Base-by-base conservation (phyloP, 2,113 vertebrate species). In the Geothlypis trichas region DNA sequence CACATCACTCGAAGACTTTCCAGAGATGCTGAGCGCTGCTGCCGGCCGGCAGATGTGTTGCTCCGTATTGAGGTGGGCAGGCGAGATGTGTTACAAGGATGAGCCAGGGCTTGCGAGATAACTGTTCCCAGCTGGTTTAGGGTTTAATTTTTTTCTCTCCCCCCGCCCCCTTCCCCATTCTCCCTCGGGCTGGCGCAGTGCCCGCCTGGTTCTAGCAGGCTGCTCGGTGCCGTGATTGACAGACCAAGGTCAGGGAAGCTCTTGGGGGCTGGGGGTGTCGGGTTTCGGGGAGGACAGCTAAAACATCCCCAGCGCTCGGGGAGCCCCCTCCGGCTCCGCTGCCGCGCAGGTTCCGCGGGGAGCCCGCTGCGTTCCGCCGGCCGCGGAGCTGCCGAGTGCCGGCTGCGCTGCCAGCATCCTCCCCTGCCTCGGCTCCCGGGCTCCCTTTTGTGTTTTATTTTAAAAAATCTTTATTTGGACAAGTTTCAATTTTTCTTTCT, bases 171-270 rank as follows among this genome's bases (percentile, higher is more conserved):
- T 52, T 77, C n/a, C 61, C 54, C 46, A 39, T 80, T 71, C 20
- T 30, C 37, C 72, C 46, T 44, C 35, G 26, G 74, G 79, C 88
- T 95, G 94, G 95, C 91, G 20, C 74, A 10, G 87, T 55, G 93
- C 96, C 95, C 74, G 67, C 67, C 77, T 12, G 76, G 90, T 88
- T 95, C 81, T 75, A 26, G 86, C 54, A 77, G 76, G 68, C 92
- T 77, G 91, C 27, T 85, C 72, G 46, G 41, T 69, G 84, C 41
- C 15, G 37, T 96, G 97, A 96, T 93, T 96, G 96, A 96, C 96
- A 97, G 89, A 42, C n/a, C 90, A 71, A 94, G 97, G 95, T 97
- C 96, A 97, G 68, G 63, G 81, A 90, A 92, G 91, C 91, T 93
- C 77, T 41, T 39, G 55, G 78, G 84, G 69, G 75, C 93, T 52